phyloP scores from a whole-genome alignment of 2,888 invertebrate genomes.

The Leucoptera coffeella region DNA sequence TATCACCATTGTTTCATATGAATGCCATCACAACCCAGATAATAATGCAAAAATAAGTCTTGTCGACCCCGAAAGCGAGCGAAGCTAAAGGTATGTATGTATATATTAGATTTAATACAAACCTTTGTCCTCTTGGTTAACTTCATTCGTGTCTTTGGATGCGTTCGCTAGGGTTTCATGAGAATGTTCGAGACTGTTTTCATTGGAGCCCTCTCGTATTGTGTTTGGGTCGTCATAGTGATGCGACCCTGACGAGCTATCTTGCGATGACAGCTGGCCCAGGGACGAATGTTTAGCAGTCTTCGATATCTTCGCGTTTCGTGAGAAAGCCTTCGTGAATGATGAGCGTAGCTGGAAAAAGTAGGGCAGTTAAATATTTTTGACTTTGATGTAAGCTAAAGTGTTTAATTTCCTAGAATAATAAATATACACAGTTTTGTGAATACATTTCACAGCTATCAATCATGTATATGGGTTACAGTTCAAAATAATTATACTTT shows the following conservation, averaged over 20 bases:
- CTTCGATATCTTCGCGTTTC: constrained; percentile 74
- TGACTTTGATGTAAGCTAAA: no score
- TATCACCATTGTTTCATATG: no score
- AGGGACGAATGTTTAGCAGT: constrained; percentile 52
- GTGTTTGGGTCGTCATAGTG: constrained; percentile 47
- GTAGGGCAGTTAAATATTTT: constrained; percentile 4
- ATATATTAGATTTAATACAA: no score
- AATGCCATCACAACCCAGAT: no score
- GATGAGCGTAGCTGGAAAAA: constrained; percentile 76
- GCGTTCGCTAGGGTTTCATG: constrained; percentile 37
- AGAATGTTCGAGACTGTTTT: constrained; percentile 47
- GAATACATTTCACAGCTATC: no score
- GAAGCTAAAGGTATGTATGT: no score
- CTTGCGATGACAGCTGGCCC: constrained; percentile 46
- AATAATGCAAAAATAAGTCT: no score
- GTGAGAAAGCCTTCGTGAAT: constrained; percentile 94
- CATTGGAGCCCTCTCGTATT: constrained; percentile 45
- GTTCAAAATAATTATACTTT: no score
- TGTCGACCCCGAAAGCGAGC: no score
- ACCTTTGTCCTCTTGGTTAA: constrained; percentile 3
- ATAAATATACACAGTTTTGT: no score
- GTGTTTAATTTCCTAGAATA: no score
- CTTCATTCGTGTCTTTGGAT: constrained; percentile 13
- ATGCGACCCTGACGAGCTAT: constrained; percentile 42
- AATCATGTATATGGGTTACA: no score